A percentile compares a stretch with the other conserved stretches of the same genome.
Conservation (phyloP, 1,140 invertebrate genomes). For the Phenacoccus solenopsis region DNA sequence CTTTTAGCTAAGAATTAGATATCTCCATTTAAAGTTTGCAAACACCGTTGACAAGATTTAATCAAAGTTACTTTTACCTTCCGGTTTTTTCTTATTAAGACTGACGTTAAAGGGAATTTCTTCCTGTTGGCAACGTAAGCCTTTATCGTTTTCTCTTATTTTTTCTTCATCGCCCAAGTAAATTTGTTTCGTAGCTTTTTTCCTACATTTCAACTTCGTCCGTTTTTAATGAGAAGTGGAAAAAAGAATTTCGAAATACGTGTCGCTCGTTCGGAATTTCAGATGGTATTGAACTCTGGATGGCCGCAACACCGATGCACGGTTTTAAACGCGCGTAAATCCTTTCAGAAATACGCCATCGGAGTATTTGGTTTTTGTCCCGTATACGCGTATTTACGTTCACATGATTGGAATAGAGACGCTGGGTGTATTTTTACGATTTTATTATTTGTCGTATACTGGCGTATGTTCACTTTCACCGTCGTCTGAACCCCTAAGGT, state of each 20-base stretch:
- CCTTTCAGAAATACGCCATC: background rate
- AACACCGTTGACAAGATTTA: background rate
- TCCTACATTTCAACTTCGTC: too few species aligned
- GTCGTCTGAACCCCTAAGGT: background rate
- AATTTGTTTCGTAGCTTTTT: too few species aligned
- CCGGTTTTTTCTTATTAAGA: background rate
- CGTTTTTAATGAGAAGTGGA: too few species aligned
- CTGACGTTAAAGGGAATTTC: background rate
- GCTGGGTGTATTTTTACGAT: background rate
- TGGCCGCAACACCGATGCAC: too few species aligned
- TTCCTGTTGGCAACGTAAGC: background rate
- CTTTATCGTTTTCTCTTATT: background rate
- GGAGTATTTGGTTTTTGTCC: too few species aligned
- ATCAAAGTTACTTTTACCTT: conserved; percentile 3
- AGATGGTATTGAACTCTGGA: too few species aligned
- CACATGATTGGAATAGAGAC: too few species aligned
- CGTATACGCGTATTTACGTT: too few species aligned
- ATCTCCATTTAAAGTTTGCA: background rate
- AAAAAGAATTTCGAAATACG: too few species aligned
- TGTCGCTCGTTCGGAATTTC: too few species aligned
- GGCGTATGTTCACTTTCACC: background rate
- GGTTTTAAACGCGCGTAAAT: background rate
- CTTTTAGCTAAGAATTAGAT: background rate
- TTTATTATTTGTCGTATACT: background rate
- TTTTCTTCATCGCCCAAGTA: background rate